A percentile compares a stretch with the other conserved stretches of the same genome.
Evolutionary conservation across 1,140 invertebrate genomes (phyloP).

Genomic region (Bombus balteatus): DNA sequence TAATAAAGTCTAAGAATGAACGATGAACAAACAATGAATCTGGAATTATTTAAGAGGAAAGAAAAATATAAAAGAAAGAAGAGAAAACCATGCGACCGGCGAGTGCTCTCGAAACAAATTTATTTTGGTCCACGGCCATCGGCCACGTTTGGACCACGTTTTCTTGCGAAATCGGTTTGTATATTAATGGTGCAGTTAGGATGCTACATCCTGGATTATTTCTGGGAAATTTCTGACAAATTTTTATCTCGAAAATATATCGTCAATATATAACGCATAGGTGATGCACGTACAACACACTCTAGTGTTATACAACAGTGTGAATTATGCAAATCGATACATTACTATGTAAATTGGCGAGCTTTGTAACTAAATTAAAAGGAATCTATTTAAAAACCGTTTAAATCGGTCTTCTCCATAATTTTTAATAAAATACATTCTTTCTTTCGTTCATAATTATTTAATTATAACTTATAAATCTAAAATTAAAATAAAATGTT

Average conservation of each 20-base stretch:
- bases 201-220: constrained; percentile 57
- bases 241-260: constrained; percentile 11
- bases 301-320: neutral
- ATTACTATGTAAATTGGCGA: neutral
- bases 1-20: neutral
- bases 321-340: neutral
- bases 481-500: neutral
- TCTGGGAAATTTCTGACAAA: constrained; percentile 29
- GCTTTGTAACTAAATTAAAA: neutral
- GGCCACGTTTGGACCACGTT: constrained; percentile 63
- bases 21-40: neutral
- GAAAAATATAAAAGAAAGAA: neutral
- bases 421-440: neutral
- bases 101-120: constrained; percentile 59
- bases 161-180: constrained; percentile 72
- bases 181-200: constrained; percentile 62
- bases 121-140: constrained; percentile 72
- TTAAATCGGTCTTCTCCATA: neutral
- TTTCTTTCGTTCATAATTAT: neutral
- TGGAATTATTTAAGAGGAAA: neutral
- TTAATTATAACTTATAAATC: neutral
- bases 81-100: constrained; percentile 52
- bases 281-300: neutral
- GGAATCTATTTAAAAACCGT: neutral
- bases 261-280: neutral